Evolutionary conservation across 2,797 vertebrate species (phyloP).

Genomic region (Gouania willdenowi): DNA sequence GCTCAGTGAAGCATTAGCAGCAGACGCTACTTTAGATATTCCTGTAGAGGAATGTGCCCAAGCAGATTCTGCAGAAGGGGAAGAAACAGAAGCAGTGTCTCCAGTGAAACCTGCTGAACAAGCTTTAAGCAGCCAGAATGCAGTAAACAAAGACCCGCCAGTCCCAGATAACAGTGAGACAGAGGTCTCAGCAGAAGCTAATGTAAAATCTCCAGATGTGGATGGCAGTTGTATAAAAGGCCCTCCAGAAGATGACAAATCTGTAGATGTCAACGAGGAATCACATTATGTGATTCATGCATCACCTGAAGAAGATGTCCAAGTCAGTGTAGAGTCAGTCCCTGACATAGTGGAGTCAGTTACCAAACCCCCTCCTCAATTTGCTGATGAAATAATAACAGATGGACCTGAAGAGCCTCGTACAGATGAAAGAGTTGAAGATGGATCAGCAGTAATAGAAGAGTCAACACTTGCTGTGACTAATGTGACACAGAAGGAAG

Average conservation of each 20-base stretch:
- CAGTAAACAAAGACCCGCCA: constrained; percentile 1
- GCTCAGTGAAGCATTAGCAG: not conserved
- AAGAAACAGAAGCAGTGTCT: not conserved
- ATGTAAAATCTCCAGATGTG: constrained; percentile 4
- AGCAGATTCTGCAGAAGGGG: not conserved
- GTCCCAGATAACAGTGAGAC: constrained; percentile 1
- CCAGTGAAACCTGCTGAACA: not conserved
- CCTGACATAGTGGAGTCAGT: not conserved
- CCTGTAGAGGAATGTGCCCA: not conserved
- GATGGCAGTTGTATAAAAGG: not conserved
- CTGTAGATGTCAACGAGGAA: not conserved
- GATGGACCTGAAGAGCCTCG: not conserved
- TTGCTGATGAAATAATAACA: not conserved
- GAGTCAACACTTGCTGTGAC: not conserved
- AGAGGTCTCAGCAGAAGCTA: constrained; percentile 1
- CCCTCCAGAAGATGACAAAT: not conserved
- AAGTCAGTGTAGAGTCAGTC: not conserved
- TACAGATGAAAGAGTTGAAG: not conserved
- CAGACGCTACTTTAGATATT: constrained; percentile 2
- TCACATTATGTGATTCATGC: not conserved
- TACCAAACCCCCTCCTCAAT: not conserved
- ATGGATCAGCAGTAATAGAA: not conserved
- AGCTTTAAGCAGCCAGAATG: not conserved
- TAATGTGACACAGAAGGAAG: not conserved
- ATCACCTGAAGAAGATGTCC: constrained; percentile 2